Evolutionary conservation across 1,140 invertebrate genomes (phyloP), one percentile per base, ranked within the genome.

Genomic region (Drosophila rhopaloa): DNA sequence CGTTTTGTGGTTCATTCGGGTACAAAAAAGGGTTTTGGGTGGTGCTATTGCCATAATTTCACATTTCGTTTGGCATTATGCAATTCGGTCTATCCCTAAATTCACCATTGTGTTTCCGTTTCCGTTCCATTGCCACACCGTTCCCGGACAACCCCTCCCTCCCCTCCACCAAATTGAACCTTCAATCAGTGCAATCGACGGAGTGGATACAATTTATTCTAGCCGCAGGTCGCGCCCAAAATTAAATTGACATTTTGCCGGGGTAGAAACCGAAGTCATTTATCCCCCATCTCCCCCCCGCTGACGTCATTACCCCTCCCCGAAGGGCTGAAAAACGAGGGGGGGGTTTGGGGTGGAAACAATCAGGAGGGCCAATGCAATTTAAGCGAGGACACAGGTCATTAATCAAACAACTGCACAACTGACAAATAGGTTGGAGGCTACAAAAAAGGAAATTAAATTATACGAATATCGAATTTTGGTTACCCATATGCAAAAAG

Each of bases 171-270:
- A 19, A 19, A 2, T n/a, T n/a, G 32, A 40, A 40, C n/a, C 50
- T 24, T 51, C 37, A 71, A 71, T 71, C 67, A 71, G 51, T 71
- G 67, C 65, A 70, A 70, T 71, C 65, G 65, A n/a, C 43, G 37
- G 38, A 48, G 27, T 58, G 67, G 65, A 57, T 58, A 71, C 37
- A 70, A 70, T 71, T 58, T 58, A 71, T 71, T 70, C 44, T 27
- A 19, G 65, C 44, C 63, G 38, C 51, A 68, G 65, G 73, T 48
- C 40, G 48, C 8, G 47, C 50, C 44, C 53, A 46, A 56, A 63
- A 73, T 56, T 38, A 51, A 75, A 85, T 85, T 85, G 77, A 81
- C 81, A 81, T 84, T 85, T 81, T 58, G 58, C 19, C 62, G 72
- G 48, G 48, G 46, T 48, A 27, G 24, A 59, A 47, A 54, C 37